Base-by-base conservation (phyloP, 2,888 invertebrate species). In the Acheta domesticus region DNA sequence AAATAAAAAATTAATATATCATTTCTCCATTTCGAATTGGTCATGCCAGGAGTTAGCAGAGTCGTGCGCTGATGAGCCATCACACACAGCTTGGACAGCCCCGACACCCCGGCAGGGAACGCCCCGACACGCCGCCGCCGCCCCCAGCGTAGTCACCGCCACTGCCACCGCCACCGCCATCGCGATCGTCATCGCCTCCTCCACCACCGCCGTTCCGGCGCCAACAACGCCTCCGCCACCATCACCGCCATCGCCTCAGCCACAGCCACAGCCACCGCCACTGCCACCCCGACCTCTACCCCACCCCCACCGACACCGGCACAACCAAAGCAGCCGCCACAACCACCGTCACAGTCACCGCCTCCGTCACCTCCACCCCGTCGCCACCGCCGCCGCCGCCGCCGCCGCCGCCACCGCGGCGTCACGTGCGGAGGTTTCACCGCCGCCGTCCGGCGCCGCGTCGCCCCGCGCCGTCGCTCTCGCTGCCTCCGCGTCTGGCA, bases 221-320 rank as follows among this genome's bases (percentile, higher is more conserved):
- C 48, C 78, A n/a, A 14, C 36, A 36, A 20, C 23, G 19, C 79
- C 48, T 77, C 79, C 16, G 75, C 76, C 48, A 76, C 79, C n/a
- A 75, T 79, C 23, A 49, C 73, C 49, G 79, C 75, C n/a, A 75
- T 49, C 49, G 77, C 85, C 87, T 2, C 87, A 87, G 82, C 86
- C 83, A 49, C 89, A 90, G 48, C 88, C 89, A 84, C 91, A 1
- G 23, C 23, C 23, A 23, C 23, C 23, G 23, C 23, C 23, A 23
- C 23, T 2, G 36, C 36, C 36, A 23, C 36, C 36, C 3, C 36
- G 3, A 2, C 36, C 36, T 2, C 4, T 4, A 5, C 36, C 36
- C 36, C 36, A 4, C 5, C 36, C 0, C 36, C 36, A 4, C 36
- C 36, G 36, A 0, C 36, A 8, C 36, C 36, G 1, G 0, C 36